These are phyloP conservation scores for Athalia cordata DNA, from an alignment of 2,888 invertebrate species.

Conservation along the genomic window DNA sequence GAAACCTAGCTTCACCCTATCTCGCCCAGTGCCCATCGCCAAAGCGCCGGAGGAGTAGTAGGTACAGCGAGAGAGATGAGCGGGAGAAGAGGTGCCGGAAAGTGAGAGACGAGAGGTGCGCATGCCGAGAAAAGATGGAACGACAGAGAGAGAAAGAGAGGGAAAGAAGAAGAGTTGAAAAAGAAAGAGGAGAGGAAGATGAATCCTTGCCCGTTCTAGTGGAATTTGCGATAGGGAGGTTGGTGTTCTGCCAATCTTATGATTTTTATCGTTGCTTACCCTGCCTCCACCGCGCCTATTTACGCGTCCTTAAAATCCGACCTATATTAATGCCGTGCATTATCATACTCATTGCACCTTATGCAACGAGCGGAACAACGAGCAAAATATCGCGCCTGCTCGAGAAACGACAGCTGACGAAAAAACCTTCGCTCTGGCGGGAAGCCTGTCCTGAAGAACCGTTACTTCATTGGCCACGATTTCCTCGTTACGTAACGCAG, in stretches of 20 bases:
- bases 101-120: conserved; percentile 46
- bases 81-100: too few species aligned
- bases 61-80: too few species aligned
- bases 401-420: background rate
- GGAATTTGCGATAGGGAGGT: conserved; percentile 45
- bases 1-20: background rate
- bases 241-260: conserved; percentile 19
- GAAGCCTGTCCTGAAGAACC: background rate
- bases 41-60: conserved; percentile 23
- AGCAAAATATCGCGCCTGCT: background rate
- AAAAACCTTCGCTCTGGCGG: background rate
- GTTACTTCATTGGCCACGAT: conserved; percentile 41
- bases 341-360: too few species aligned
- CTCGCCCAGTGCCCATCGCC: conserved; percentile 26
- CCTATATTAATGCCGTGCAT: background rate
- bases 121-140: conserved; percentile 49
- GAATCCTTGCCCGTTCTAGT: conserved; percentile 58
- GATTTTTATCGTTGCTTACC: conserved; percentile 13
- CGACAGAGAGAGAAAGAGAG: conserved; percentile 39
- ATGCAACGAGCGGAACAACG: too few species aligned
- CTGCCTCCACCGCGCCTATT: background rate
- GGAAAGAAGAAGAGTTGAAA: background rate
- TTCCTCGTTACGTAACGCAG: conserved; percentile 39
- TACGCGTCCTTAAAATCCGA: background rate
- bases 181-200: background rate